Percentiles rank a stretch among this genome's conserved stretches.
These are phyloP conservation scores for Hypotaenidia philippensis DNA, from an alignment of 2,797 vertebrate species.

Conservation along the genomic window DNA sequence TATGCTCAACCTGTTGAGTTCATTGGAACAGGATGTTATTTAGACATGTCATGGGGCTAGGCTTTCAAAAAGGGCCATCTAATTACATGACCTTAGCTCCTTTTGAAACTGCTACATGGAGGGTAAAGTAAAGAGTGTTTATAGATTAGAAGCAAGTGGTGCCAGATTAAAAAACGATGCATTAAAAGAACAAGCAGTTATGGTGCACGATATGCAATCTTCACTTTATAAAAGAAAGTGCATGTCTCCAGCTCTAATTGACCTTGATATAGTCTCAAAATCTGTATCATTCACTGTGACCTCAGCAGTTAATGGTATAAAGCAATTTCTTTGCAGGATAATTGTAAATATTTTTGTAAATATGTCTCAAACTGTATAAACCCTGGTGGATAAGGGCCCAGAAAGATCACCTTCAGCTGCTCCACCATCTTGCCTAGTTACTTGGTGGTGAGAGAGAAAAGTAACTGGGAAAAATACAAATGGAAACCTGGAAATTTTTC, in stretches of 20 bases:
- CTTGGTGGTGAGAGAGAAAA: neutral
- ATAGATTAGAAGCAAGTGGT: neutral
- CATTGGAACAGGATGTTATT: neutral
- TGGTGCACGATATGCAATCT: neutral
- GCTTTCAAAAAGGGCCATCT: neutral
- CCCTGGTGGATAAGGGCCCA: neutral
- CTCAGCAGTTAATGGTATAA: neutral
- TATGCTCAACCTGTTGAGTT: neutral
- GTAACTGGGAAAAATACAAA: neutral
- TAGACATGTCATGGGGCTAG: neutral
- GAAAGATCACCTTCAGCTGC: neutral
- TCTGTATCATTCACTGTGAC: neutral
- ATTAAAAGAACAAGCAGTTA: neutral
- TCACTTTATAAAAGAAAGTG: conserved; percentile 11
- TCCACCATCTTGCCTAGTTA: neutral
- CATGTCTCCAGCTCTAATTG: neutral
- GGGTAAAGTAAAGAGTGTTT: neutral
- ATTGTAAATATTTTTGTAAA: conserved; percentile 7
- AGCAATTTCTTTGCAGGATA: neutral
- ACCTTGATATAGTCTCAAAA: neutral
- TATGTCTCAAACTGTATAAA: neutral
- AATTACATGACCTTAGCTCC: neutral
- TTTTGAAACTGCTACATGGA: neutral
- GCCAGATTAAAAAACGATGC: neutral
- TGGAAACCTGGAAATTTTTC: neutral